These are phyloP conservation scores for Synergus japonicus DNA, from an alignment of 2,888 invertebrate species.

Conservation along the genomic window DNA sequence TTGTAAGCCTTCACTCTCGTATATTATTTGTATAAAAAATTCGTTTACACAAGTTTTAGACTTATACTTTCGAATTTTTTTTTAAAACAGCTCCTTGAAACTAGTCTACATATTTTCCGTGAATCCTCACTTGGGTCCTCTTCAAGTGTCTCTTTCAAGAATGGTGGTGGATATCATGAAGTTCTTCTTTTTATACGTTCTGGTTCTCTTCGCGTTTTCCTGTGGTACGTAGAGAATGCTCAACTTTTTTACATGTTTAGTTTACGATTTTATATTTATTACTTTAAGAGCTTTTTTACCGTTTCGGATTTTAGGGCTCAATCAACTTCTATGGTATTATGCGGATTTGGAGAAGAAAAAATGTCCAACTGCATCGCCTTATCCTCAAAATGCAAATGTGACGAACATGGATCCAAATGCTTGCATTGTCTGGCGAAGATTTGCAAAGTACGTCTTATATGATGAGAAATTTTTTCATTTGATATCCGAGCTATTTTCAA, in stretches of 20 bases:
- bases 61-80: not conserved
- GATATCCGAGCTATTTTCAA: too few species aligned
- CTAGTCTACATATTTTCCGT: constrained; percentile 98
- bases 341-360: constrained; percentile 92
- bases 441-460: constrained; percentile 85
- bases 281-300: not conserved
- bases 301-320: constrained; percentile 81
- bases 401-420: constrained; percentile 84
- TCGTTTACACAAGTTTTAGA: too few species aligned
- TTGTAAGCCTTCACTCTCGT: too few species aligned
- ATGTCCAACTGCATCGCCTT: constrained; percentile 81
- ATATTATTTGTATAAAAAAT: too few species aligned
- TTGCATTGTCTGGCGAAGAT: constrained; percentile 91
- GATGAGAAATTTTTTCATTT: not conserved
- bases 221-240: constrained; percentile 85
- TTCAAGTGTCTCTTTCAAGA: constrained; percentile 95
- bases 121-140: constrained; percentile 96
- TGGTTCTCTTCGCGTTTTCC: constrained; percentile 96
- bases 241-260: not conserved
- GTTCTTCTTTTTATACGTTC: constrained; percentile 94
- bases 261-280: not conserved
- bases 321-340: constrained; percentile 93
- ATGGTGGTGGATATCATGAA: constrained; percentile 98
- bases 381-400: constrained; percentile 62
- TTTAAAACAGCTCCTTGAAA: constrained; percentile 90